Percentiles rank a stretch among this genome's conserved stretches.
These are phyloP conservation scores for Marronus borbonicus DNA, from an alignment of 2,888 invertebrate species.

Conservation along the genomic window DNA sequence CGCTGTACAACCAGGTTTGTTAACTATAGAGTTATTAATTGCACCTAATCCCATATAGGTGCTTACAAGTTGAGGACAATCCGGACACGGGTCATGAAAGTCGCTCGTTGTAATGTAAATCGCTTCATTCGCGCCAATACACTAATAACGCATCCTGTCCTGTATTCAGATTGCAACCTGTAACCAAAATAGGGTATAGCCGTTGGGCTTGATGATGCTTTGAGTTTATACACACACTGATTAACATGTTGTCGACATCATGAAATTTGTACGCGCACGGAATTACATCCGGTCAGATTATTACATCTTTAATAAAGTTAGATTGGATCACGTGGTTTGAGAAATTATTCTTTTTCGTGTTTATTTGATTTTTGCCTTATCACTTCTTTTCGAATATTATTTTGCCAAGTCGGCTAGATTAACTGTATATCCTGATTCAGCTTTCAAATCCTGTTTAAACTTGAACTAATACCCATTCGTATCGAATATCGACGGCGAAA, in stretches of 20 bases:
- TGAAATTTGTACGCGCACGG: neutral
- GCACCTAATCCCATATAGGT: neutral
- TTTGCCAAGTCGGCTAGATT: too few species aligned
- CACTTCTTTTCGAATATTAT: too few species aligned
- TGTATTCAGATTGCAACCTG: neutral
- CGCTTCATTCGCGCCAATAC: slow-evolving; percentile 8
- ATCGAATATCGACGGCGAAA: neutral
- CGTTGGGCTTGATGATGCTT: slow-evolving; percentile 3
- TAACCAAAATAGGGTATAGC: neutral
- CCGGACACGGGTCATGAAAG: slow-evolving; percentile 1
- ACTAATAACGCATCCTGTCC: slow-evolving; percentile 1
- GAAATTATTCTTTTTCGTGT: too few species aligned
- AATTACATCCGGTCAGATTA: neutral
- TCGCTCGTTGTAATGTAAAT: slow-evolving; percentile 9
- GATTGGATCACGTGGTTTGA: neutral
- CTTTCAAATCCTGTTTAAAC: too few species aligned
- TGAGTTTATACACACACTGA: neutral
- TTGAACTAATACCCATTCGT: too few species aligned
- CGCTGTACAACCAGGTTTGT: too few species aligned
- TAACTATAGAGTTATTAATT: too few species aligned
- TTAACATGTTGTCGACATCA: neutral
- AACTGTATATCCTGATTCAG: too few species aligned
- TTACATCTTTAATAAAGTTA: neutral
- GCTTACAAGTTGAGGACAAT: neutral
- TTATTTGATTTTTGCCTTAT: too few species aligned